Evolutionary conservation across 2,888 invertebrate species (phyloP).

Genomic region (Cotesia congregata): DNA sequence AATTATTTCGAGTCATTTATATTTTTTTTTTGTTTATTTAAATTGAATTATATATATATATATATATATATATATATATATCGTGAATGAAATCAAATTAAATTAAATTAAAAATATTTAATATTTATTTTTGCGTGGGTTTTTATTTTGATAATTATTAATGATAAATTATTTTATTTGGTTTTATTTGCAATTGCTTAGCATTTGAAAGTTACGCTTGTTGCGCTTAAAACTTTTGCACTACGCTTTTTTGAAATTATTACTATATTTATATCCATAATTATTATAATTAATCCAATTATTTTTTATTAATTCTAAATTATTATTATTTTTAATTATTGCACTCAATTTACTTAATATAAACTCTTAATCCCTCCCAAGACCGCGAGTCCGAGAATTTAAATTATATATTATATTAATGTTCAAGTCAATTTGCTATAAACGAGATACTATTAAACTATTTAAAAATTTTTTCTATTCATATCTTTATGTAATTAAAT

Average conservation of each 20-base stretch:
- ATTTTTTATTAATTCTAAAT: conserved; percentile 4
- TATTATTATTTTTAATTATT: conserved; percentile 24
- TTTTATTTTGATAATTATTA: conserved; percentile 25
- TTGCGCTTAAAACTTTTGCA: conserved; percentile 5
- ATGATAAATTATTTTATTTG: background rate
- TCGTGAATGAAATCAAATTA: conserved; percentile 40
- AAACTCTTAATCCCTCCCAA: background rate
- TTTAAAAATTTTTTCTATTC: background rate
- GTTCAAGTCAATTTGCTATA: background rate
- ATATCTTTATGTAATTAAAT: conserved; percentile 5
- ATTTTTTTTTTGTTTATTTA: conserved; percentile 8
- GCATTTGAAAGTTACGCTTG: background rate
- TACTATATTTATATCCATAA: background rate
- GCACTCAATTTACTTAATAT: conserved; percentile 34
- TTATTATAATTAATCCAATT: conserved; percentile 3
- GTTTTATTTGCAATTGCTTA: conserved; percentile 21
- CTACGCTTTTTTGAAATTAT: conserved; percentile 7
- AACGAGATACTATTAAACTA: background rate
- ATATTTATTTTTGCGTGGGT: conserved; percentile 39
- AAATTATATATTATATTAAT: background rate
- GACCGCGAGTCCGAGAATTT: background rate
- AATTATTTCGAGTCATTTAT: conserved; percentile 37
- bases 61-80: conserved; percentile 22
- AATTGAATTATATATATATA: conserved; percentile 15
- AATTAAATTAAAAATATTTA: conserved; percentile 23